These are phyloP conservation scores for Drosophila ananassae DNA, from an alignment of 1,140 invertebrate species.

Conservation along the genomic window DNA sequence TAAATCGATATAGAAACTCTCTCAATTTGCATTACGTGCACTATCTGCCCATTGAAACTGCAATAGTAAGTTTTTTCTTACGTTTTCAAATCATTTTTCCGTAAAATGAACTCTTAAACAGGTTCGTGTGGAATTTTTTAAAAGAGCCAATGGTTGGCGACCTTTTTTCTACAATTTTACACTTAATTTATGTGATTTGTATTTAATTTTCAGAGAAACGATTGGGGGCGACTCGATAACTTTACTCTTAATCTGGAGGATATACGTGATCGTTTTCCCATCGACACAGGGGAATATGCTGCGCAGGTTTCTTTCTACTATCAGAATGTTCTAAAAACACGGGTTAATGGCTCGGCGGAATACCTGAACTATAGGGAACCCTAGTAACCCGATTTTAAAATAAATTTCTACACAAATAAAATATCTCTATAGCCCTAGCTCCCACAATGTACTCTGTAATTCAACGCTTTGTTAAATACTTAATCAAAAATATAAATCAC, in stretches of 20 bases:
- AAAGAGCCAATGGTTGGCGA: too few species aligned
- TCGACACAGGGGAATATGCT: background rate
- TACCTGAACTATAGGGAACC: background rate
- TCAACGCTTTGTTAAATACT: too few species aligned
- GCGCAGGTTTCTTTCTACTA: background rate
- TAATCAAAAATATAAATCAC: too few species aligned
- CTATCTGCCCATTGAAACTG: background rate
- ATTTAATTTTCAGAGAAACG: background rate
- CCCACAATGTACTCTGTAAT: too few species aligned
- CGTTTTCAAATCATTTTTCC: too few species aligned
- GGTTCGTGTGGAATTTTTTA: too few species aligned
- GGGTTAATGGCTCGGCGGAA: background rate
- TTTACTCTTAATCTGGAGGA: background rate
- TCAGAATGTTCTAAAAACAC: background rate
- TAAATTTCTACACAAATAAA: too few species aligned
- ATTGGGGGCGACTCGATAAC: background rate
- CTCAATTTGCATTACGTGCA: background rate
- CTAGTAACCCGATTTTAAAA: background rate
- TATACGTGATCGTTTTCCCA: background rate
- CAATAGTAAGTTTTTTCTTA: background rate
- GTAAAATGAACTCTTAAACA: too few species aligned
- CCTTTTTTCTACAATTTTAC: too few species aligned
- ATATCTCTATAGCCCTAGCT: too few species aligned
- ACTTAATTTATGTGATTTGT: too few species aligned
- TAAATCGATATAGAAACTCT: conserved; percentile 13